Conservation (phyloP, 2,888 invertebrate genomes). For the Drosophila mayaguana region DNA sequence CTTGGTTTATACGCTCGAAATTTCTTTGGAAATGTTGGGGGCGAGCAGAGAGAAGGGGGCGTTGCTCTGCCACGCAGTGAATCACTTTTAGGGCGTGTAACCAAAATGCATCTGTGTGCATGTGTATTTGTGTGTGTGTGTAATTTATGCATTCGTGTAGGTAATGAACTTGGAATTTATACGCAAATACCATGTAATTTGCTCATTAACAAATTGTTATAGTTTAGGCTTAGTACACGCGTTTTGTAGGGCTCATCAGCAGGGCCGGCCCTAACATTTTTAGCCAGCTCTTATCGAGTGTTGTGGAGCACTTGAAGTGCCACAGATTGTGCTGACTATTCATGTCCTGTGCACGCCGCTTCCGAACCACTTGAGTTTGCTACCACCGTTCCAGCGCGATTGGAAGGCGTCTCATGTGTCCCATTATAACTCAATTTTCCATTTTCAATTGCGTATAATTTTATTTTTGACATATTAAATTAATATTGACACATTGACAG, state of each 20-base stretch:
- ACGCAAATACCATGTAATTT: constrained; percentile 69
- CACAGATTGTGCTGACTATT: constrained; percentile 21
- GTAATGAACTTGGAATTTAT: constrained; percentile 57
- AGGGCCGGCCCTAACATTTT: not conserved
- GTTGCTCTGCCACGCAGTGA: constrained; percentile 28
- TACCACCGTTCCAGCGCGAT: constrained; percentile 39
- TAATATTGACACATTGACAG: constrained; percentile 81
- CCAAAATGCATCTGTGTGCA: constrained; percentile 11
- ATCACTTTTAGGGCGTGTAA: constrained; percentile 65
- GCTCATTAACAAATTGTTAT: constrained; percentile 71
- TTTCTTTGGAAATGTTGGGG: constrained; percentile 32
- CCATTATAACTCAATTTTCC: constrained; percentile 70
- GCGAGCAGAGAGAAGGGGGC: constrained; percentile 20
- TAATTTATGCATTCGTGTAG: constrained; percentile 47
- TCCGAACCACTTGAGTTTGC: constrained; percentile 35
- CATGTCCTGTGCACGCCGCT: constrained; percentile 21
- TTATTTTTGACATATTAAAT: constrained; percentile 76
- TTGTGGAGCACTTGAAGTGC: constrained; percentile 1
- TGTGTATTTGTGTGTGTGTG: constrained; percentile 6
- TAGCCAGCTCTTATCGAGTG: constrained; percentile 27
- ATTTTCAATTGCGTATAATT: constrained; percentile 72
- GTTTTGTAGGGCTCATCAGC: constrained; percentile 29
- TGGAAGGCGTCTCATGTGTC: constrained; percentile 34
- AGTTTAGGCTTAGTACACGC: constrained; percentile 17
- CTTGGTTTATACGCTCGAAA: constrained; percentile 24